Base-by-base conservation (phyloP, 2,888 invertebrate species). In the Pollenia angustigena region DNA sequence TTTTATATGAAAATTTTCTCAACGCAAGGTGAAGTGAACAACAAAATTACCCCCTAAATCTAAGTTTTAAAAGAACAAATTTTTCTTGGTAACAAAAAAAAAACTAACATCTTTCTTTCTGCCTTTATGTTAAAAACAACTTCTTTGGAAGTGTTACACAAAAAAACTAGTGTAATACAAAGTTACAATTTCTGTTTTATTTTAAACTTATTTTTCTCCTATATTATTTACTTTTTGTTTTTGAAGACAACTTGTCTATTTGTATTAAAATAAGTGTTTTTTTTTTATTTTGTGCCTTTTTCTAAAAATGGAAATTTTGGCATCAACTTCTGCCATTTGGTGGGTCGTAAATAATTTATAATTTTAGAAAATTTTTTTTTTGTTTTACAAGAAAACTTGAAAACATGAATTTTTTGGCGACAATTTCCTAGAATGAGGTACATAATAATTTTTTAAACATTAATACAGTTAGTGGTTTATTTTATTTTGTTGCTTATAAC, bases 391-490 rank as follows among this genome's bases (percentile, higher is more conserved):
- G 46, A 9, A 69, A 16, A 4, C 32, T 18, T 23, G 8, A n/a
- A 40, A 42, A 18, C 42, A n/a, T 62, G 7, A 4, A 48, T 48
- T 71, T 68, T 79, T 64, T 79, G 81, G 82, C 85, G 82, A 79
- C 81, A 82, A 62, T 62, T 81, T 85, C 56, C 64, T n/a, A 71
- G 75, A 71, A 80, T 44, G 64, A 58, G 54, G n/a, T n/a, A n/a
- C n/a, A 23, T 14, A 56, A 23, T 71, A 71, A 71, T 71, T 71
- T 44, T 71, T 9, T 69, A 14, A 7, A 32, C 6, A 32, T 32
- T 32, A 6, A 32, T 6, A 32, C 0, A 32, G 32, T 32, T 32
- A 6, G 32, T 32, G 32, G 4, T 6, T 32, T 32, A 6, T 1
- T 58, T 11, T 32, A 6, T 52, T 54, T 16, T 16, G n/a, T 54